Base-by-base conservation (phyloP, 2,113 vertebrate genomes). In the Chelonoidis abingdonii region DNA sequence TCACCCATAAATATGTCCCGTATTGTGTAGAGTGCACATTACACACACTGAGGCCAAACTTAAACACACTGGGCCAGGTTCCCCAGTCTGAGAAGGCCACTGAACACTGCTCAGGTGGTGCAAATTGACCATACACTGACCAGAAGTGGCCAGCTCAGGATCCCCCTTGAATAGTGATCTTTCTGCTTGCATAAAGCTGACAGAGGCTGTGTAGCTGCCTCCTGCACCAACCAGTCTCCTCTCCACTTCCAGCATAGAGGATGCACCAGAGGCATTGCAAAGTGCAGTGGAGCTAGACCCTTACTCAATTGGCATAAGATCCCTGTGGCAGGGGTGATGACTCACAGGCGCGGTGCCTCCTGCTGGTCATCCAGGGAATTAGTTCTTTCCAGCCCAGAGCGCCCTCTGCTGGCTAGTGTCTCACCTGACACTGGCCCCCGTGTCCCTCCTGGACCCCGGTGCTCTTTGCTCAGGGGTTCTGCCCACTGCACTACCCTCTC, bases 1-100 rank as follows among this genome's bases (percentile, higher is more conserved):
- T 9, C 0, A 0, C 38, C 75, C 27, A 44, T n/a, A 52, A 86
- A 59, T 1, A 80, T 31, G 31, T 21, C 4, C 38, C 0, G 0
- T 25, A 8, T 11, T 83, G 12, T 69, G 21, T 24, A 65, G 17
- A 69, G 10, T 35, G 19, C 57, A 59, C 41, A 22, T 50, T 79
- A 21, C 12, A 8, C 29, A 10, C 10, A 80, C 0, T 19, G 14
- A n/a, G 22, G 50, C 53, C 35, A 38, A 27, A 29, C 7, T 38
- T 35, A n/a, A 25, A 41, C 53, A 41, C 5, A 29, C 50, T 24
- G 49, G 80, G 13, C n/a, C 38, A 16, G 24, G 54, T 41, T 56
- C 9, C 38, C n/a, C 80, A 38, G 22, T 56, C 21, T 80, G 2
- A 56, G 47, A 54, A 5, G 21, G 13, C 38, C 65, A 25, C 59